These are phyloP conservation scores for Tipula lateralis DNA, from an alignment of 2,888 invertebrate genomes.

Conservation along the genomic window DNA sequence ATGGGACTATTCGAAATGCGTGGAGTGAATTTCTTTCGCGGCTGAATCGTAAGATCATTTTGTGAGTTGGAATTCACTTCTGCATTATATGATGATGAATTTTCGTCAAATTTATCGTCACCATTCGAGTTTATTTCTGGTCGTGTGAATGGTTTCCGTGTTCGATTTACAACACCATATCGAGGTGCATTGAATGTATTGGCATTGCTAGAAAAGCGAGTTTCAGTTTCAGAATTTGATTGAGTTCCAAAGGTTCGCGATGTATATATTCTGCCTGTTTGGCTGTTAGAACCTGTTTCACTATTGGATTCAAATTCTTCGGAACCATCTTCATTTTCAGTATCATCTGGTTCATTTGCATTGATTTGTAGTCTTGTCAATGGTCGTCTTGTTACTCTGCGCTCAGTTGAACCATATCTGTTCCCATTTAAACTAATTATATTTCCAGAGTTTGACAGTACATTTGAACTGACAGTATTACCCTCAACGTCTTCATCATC, in stretches of 20 bases:
- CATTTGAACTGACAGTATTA: too few species aligned
- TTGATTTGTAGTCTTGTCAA: not conserved
- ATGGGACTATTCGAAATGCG: not conserved
- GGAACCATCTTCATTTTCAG: not conserved
- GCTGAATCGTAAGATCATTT: not conserved
- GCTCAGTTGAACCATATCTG: too few species aligned
- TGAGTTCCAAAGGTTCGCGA: not conserved
- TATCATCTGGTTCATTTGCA: not conserved
- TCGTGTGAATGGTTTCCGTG: not conserved
- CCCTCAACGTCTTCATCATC: not conserved
- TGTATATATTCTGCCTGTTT: not conserved
- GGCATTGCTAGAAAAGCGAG: not conserved
- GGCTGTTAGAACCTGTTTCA: not conserved
- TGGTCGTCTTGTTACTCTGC: too few species aligned
- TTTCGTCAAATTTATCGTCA: not conserved
- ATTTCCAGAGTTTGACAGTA: not conserved
- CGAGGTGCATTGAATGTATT: not conserved
- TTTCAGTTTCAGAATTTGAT: not conserved
- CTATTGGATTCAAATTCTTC: not conserved
- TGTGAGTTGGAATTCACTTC: not conserved
- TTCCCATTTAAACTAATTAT: too few species aligned
- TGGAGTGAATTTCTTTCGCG: not conserved
- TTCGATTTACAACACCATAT: not conserved
- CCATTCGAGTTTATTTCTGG: not conserved
- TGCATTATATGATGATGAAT: not conserved